Evolutionary conservation across 1,140 invertebrate genomes (phyloP), one percentile per base, ranked within the genome.

Genomic region (Cryptotermes secundus): DNA sequence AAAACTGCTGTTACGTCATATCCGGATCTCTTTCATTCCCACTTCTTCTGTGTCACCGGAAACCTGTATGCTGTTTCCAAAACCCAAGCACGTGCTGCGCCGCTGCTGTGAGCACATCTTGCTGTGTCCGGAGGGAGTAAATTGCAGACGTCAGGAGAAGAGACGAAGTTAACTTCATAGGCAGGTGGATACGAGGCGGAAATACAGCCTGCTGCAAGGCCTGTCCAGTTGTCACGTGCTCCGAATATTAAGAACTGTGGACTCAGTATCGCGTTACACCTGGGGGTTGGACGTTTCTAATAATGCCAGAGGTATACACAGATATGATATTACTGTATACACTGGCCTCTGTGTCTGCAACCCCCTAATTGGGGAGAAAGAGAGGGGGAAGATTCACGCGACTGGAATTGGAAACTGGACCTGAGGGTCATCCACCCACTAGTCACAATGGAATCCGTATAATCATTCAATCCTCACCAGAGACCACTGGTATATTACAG

Each of bases 91-190:
- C 59, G 59, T 6, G 31, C n/a, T 9, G 0, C 4, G 3, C 26
- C 26, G 19, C 24, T 26, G 53, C n/a, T 72, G 59, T n/a, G 9
- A 72, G 3, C 59, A n/a, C 59, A 59, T n/a, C 53, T 3, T 14
- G 53, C 26, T 22, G 12, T 7, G 24, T 22, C 53, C 53, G 26
- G n/a, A 12, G 80, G 35, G 14, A 35, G 34, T 3, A 35, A 81
- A 81, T 35, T 81, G 34, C 80, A 81, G 80, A 34, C 34, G 80
- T 81, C 34, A 81, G 34, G 22, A 81, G 80, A 24, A 24, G 22
- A 81, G 80, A 81, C 80, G 80, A 81, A 81, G 80, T 81, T 81
- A 81, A 42, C 80, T 81, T 42, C 26, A 35, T 26, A 12, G 35
- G 34, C 35, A 26, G 24, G 35, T 81, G 35, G 42, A 31, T 36